Evolutionary conservation across 2,113 vertebrate genomes (phyloP).

Genomic region (Ictalurus punctatus): DNA sequence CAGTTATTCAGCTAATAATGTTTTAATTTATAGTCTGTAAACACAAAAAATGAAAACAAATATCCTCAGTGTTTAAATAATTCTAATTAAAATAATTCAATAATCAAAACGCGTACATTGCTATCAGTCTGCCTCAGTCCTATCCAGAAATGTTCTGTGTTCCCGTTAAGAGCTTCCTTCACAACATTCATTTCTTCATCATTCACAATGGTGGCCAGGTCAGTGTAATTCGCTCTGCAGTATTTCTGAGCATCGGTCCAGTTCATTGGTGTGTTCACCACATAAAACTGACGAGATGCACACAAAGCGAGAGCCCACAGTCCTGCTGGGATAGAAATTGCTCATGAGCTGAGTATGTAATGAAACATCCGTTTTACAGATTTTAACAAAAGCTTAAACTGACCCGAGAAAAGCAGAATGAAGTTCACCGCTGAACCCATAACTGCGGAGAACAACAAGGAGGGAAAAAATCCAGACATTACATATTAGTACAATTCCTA

Average conservation of each 20-base stretch:
- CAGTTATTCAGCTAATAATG: too few relatives aligned
- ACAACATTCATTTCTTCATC: not conserved
- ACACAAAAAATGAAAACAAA: too few relatives aligned
- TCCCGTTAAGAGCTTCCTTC: not conserved
- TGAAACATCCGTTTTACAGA: not conserved
- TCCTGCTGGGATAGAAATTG: not conserved
- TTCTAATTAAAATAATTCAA: not conserved
- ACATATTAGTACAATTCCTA: not conserved
- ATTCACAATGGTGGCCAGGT: not conserved
- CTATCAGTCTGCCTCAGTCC: not conserved
- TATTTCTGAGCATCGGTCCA: not conserved
- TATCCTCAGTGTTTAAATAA: not conserved
- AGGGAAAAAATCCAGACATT: not conserved
- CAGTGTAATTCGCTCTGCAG: not conserved
- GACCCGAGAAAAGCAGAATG: slow-evolving; percentile 10
- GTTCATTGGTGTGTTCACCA: not conserved
- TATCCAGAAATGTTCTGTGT: not conserved
- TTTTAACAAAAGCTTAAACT: not conserved
- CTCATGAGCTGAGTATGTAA: not conserved
- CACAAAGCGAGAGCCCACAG: not conserved
- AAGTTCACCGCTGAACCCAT: not conserved
- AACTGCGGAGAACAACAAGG: not conserved
- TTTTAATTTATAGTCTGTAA: too few relatives aligned
- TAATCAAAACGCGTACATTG: not conserved
- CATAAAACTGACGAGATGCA: slow-evolving; percentile 7